A percentile compares a stretch with the other conserved stretches of the same genome.
Evolutionary conservation across 2,113 vertebrate genomes (phyloP).

Genomic region (Merops nubicus): DNA sequence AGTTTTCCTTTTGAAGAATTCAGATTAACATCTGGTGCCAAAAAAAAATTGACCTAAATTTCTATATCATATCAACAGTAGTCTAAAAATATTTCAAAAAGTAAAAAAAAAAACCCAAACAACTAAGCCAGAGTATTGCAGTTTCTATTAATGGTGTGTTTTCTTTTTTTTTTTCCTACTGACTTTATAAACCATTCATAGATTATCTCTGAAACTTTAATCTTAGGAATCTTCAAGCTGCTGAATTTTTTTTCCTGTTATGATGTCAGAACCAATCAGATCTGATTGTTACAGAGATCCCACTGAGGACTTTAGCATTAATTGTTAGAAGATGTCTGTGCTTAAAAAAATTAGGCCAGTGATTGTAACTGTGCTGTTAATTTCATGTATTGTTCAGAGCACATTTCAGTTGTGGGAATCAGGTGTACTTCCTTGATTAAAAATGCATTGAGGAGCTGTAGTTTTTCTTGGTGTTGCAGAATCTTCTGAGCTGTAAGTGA

Average conservation of each 20-base stretch:
- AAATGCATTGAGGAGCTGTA: conserved; percentile 1
- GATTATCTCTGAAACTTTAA: conserved; percentile 21
- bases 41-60: conserved; percentile 33
- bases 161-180: background rate
- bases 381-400: conserved; percentile 37
- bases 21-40: conserved; percentile 1
- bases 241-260: background rate
- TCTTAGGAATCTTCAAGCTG: conserved; percentile 3
- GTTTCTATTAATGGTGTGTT: background rate
- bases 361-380: conserved; percentile 24
- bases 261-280: conserved; percentile 30
- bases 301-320: conserved; percentile 2
- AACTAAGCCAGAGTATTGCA: background rate
- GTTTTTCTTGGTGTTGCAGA: conserved; percentile 3
- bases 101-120: background rate
- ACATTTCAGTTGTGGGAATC: background rate
- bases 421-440: conserved; percentile 4
- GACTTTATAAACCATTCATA: background rate
- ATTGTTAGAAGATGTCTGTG: conserved; percentile 19
- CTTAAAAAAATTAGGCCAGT: conserved; percentile 41
- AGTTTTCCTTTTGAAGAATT: conserved; percentile 22
- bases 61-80: background rate
- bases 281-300: conserved; percentile 32
- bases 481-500: conserved; percentile 44
- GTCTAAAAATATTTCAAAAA: conserved; percentile 19